phyloP scores from a whole-genome alignment of 2,888 invertebrate genomes.

The Dorcus parallelipipedus region DNA sequence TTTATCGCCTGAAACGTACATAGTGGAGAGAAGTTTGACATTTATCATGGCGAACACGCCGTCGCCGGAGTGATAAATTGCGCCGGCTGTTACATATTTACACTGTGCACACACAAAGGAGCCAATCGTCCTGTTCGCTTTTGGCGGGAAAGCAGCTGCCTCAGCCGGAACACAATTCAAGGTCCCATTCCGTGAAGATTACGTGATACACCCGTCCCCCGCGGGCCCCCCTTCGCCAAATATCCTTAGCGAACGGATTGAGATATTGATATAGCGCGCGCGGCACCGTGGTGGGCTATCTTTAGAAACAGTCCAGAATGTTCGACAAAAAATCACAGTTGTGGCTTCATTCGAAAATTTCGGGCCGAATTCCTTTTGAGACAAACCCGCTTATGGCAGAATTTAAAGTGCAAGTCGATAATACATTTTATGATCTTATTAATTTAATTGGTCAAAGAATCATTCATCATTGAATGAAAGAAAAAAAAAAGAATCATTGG shows the following conservation, averaged over 20 bases:
- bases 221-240: conserved; percentile 16
- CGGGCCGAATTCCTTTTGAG: no score
- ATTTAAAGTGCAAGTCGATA: no score
- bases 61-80: background rate
- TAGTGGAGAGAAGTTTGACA: background rate
- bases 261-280: conserved; percentile 27
- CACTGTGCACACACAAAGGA: background rate
- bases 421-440: no score
- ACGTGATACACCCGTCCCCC: conserved; percentile 23
- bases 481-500: no score
- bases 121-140: conserved; percentile 25
- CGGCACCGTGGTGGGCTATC: conserved; percentile 12
- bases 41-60: background rate
- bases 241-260: conserved; percentile 23
- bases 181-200: conserved; percentile 34
- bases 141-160: conserved; percentile 31
- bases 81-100: background rate
- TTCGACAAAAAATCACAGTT: conserved; percentile 4
- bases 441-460: no score
- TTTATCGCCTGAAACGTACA: background rate
- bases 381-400: no score
- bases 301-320: conserved; percentile 15
- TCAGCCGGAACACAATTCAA: conserved; percentile 31
- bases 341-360: no score
- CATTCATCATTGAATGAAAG: no score